phyloP scores from a whole-genome alignment of 2,888 invertebrate genomes.

The Tiliacea aurago region DNA sequence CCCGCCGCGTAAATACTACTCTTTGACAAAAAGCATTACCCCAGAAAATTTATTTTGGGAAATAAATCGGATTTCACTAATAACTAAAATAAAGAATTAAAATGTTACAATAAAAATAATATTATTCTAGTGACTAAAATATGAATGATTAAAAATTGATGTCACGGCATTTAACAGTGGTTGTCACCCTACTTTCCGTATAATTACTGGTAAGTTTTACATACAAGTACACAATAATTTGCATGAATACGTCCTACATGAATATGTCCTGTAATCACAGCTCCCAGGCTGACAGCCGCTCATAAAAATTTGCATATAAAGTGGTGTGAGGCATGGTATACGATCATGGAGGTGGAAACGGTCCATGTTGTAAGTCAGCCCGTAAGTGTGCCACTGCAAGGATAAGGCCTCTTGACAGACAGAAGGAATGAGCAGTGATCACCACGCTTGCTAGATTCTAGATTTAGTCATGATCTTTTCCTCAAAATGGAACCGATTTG shows the following conservation, averaged over 20 bases:
- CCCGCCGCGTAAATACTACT: no score
- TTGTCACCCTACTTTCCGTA: slow-evolving; percentile 2
- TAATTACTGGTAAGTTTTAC: slow-evolving; percentile 3
- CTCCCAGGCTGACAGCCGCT: slow-evolving; percentile 28
- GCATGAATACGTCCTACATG: slow-evolving; percentile 45
- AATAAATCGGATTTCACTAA: not conserved
- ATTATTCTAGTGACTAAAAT: not conserved
- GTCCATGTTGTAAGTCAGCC: not conserved
- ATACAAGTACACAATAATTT: slow-evolving; percentile 45
- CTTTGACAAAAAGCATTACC: no score
- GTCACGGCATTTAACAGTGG: not conserved
- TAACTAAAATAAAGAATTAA: not conserved
- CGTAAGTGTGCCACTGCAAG: not conserved
- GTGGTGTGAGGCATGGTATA: slow-evolving; percentile 17
- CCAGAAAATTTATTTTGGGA: not conserved
- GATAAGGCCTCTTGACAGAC: not conserved
- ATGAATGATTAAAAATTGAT: not conserved
- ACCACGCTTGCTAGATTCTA: not conserved
- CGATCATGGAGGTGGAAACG: not conserved
- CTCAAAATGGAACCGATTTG: not conserved
- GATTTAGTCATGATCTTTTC: not conserved
- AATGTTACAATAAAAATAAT: not conserved
- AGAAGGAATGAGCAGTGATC: not conserved
- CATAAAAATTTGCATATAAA: slow-evolving; percentile 54
- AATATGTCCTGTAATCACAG: slow-evolving; percentile 46